A percentile compares a stretch with the other conserved stretches of the same genome.
Evolutionary conservation across 2,113 vertebrate genomes (phyloP).

Genomic region (Steatornis caripensis): DNA sequence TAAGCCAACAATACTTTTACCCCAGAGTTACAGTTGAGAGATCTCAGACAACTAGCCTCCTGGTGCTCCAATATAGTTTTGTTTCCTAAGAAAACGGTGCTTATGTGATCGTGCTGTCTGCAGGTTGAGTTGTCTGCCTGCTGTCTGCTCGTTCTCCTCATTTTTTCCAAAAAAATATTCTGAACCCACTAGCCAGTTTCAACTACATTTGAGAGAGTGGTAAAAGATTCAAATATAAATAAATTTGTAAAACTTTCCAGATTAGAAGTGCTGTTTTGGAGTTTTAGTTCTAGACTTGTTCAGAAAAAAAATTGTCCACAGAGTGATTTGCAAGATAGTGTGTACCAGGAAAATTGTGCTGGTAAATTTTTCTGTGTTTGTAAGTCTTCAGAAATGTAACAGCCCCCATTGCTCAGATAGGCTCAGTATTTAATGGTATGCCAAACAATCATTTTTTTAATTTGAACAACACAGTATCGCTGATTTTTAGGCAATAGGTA

Average conservation of each 20-base stretch:
- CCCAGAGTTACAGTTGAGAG: background rate
- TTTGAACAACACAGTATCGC: background rate
- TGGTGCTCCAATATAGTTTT: background rate
- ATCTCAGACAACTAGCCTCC: background rate
- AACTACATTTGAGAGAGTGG: background rate
- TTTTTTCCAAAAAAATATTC: background rate
- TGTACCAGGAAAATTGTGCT: background rate
- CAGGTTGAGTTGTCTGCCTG: background rate
- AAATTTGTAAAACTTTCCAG: background rate
- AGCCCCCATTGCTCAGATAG: background rate
- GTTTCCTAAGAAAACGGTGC: conserved; percentile 4
- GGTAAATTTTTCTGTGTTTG: background rate
- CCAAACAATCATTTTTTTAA: background rate
- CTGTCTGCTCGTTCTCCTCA: background rate
- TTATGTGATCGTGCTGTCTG: background rate
- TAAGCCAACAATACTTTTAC: background rate
- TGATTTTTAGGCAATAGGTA: background rate
- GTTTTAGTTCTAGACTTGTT: background rate
- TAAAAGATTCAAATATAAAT: background rate
- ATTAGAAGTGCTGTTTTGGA: background rate
- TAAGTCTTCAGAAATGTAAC: background rate
- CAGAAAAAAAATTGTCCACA: background rate
- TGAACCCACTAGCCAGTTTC: background rate
- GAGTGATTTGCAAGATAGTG: background rate
- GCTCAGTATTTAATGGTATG: background rate